Evolutionary conservation across 2,888 invertebrate species (phyloP).

Genomic region (Trichopoda pennipes): DNA sequence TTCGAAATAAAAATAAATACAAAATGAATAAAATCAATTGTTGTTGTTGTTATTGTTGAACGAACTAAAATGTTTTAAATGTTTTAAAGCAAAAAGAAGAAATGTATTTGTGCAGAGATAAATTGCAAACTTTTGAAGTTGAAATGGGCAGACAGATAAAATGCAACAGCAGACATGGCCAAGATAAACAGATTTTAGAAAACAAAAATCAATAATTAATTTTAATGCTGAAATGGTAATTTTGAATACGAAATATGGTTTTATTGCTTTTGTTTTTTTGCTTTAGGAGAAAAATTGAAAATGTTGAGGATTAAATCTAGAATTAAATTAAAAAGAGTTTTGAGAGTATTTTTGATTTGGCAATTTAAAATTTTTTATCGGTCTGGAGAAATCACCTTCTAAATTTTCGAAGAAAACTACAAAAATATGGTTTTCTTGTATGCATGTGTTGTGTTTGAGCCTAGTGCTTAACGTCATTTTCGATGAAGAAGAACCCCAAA

Average conservation of each 20-base stretch:
- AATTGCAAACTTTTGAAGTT: background rate
- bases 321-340: too few relatives aligned
- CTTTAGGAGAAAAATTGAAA: too few relatives aligned
- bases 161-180: conserved; percentile 15
- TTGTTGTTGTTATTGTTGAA: background rate
- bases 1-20: background rate
- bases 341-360: too few relatives aligned
- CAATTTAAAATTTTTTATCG: too few relatives aligned
- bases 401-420: too few relatives aligned
- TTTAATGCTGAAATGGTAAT: background rate
- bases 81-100: background rate
- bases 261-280: background rate
- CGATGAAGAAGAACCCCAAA: too few relatives aligned
- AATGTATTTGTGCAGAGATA: conserved; percentile 21
- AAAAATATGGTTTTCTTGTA: too few relatives aligned
- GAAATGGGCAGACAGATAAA: conserved; percentile 34
- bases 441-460: too few relatives aligned
- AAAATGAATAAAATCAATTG: background rate
- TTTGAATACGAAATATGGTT: background rate
- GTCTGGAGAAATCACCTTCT: too few relatives aligned
- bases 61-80: conserved; percentile 4
- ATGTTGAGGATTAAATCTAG: too few relatives aligned
- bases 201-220: conserved; percentile 25
- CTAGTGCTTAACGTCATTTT: too few relatives aligned
- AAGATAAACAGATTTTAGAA: background rate